Percentiles rank a stretch among this genome's conserved stretches.
phyloP scores from a whole-genome alignment of 2,113 vertebrate species.

The Scomber scombrus region DNA sequence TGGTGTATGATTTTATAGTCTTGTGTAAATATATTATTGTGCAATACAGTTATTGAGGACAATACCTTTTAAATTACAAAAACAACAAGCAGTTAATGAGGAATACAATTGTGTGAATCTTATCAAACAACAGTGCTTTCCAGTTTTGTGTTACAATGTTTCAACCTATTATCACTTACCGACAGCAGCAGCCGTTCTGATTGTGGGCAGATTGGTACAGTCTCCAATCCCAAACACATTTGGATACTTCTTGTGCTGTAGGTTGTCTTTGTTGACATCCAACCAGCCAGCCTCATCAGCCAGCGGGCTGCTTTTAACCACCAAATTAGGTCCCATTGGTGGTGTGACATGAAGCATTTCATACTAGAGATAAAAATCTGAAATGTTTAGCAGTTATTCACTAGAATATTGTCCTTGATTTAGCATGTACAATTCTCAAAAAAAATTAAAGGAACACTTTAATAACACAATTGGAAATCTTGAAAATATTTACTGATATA shows the following conservation, averaged over 20 bases:
- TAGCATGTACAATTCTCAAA: no score
- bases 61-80: not conserved
- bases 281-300: constrained; percentile 91
- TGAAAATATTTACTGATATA: no score
- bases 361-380: constrained; percentile 83
- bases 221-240: constrained; percentile 98
- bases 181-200: constrained; percentile 93
- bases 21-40: constrained; percentile 8
- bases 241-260: constrained; percentile 92
- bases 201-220: constrained; percentile 95
- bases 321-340: constrained; percentile 92
- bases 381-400: no score
- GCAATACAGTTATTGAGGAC: constrained; percentile 8
- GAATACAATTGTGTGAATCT: not conserved
- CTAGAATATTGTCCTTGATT: not conserved
- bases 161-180: constrained; percentile 81
- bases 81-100: not conserved
- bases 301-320: constrained; percentile 87
- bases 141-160: not conserved
- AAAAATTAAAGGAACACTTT: no score
- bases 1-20: constrained; percentile 9
- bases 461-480: no score
- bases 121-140: not conserved
- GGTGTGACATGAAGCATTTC: constrained; percentile 99
- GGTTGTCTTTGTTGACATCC: constrained; percentile 91